These are phyloP conservation scores for Calyptomena viridis DNA, from an alignment of 2,113 vertebrate species.

Conservation along the genomic window DNA sequence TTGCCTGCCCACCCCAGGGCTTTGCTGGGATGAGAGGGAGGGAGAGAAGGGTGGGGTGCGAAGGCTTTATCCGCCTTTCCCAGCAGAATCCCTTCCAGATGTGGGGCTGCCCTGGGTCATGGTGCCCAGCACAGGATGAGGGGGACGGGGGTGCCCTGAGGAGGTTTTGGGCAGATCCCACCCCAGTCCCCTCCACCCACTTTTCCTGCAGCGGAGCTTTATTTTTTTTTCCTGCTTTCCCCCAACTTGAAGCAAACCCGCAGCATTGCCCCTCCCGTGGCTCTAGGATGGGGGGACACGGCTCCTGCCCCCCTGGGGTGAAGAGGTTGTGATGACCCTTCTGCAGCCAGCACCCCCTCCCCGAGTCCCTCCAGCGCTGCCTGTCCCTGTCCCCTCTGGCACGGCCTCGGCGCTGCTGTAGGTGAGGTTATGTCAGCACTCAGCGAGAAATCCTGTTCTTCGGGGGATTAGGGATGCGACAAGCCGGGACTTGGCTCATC, in stretches of 20 bases:
- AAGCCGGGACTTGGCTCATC: neutral
- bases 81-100: slow-evolving; percentile 28
- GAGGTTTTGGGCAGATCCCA: neutral
- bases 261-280: neutral
- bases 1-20: neutral
- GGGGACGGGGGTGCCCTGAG: neutral
- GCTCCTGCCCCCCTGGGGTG: neutral
- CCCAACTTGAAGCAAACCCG: neutral
- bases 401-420: neutral
- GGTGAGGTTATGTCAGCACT: neutral
- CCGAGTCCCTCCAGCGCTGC: neutral
- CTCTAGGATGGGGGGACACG: accelerated
- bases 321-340: neutral
- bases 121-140: neutral
- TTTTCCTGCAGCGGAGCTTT: neutral
- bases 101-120: neutral
- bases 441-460: slow-evolving; percentile 7
- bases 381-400: neutral
- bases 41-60: neutral
- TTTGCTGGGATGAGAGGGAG: neutral
- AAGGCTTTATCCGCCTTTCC: neutral
- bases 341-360: neutral
- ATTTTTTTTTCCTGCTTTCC: no score
- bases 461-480: slow-evolving; percentile 3
- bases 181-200: neutral